Base-by-base conservation (phyloP, 2,113 vertebrate species). In the Caranx melampygus region DNA sequence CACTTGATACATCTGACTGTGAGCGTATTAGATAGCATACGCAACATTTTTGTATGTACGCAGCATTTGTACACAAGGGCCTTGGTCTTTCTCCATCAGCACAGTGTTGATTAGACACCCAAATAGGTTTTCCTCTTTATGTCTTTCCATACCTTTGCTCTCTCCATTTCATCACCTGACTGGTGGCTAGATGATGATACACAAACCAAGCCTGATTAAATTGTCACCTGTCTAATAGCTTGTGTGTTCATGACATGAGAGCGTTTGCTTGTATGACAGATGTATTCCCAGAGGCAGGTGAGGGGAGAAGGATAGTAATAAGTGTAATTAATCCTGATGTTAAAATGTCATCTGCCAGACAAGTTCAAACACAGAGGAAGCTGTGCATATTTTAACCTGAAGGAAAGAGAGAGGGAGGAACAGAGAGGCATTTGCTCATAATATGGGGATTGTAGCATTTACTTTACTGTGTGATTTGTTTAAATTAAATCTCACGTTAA, bases 281-380 rank as follows among this genome's bases (percentile, higher is more conserved):
- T 51, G 26, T 20, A 2, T 67, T 59, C 73, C 73, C 61, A 73
- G 59, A 47, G 47, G 49, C 64, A 78, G 58, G 65, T 12, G 49
- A 69, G 57, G 33, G n/a, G 51, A 77, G 69, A 71, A 47, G 45
- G 75, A 59, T 40, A 57, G 57, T 26, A 20, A 79, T 54, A 15
- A 51, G 54, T 51, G 78, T 79, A 86, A 83, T 87, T 82, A 81
- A 74, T 84, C 18, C 59, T 81, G 52, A 65, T 75, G 81, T 88
- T 69, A 51, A 85, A 86, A 90, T 84, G 70, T 84, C 85, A 88
- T 72, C 70, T 75, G 64, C 55, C 16, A 20, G 64, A 73, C 80
- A 51, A 66, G 80, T 85, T 84, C 55, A 76, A 82, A 81, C 76
- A 49, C 35, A 72, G 51, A 76, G 44, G 55, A 83, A 83, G 62